Evolutionary conservation across 2,113 vertebrate genomes (phyloP).

Genomic region (Plotosus lineatus): DNA sequence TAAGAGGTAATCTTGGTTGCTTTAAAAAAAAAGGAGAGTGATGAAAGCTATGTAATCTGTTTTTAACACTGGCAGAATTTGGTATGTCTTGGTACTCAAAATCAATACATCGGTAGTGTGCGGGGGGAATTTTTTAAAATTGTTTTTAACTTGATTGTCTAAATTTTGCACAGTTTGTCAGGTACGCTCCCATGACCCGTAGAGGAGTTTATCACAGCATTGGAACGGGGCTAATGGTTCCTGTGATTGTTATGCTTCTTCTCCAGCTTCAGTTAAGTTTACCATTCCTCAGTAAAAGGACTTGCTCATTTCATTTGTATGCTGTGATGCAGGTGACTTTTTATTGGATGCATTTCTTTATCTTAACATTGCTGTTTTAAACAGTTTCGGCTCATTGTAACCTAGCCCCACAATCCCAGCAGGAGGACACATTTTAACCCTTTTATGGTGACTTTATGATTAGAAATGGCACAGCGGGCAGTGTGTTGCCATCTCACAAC

Average conservation of each 20-base stretch:
- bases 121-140: background rate
- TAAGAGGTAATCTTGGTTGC: conserved; percentile 25
- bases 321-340: conserved; percentile 62
- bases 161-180: conserved; percentile 1
- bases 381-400: background rate
- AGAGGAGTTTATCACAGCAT: conserved; percentile 43
- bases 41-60: background rate
- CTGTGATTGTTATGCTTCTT: conserved; percentile 34
- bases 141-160: background rate
- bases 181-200: background rate
- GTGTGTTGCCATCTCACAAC: background rate
- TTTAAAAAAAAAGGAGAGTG: background rate
- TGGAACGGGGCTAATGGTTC: conserved; percentile 31
- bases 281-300: conserved; percentile 51
- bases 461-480: background rate
- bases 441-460: background rate
- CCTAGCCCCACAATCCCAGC: background rate
- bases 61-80: background rate
- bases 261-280: conserved; percentile 53
- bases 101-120: background rate
- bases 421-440: background rate
- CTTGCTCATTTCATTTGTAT: conserved; percentile 51
- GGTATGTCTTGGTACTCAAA: background rate
- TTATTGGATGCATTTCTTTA: conserved; percentile 77
- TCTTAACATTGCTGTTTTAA: conserved; percentile 48